These are phyloP conservation scores for Pangasius djambal DNA, from an alignment of 2,797 vertebrate genomes.

Conservation along the genomic window DNA sequence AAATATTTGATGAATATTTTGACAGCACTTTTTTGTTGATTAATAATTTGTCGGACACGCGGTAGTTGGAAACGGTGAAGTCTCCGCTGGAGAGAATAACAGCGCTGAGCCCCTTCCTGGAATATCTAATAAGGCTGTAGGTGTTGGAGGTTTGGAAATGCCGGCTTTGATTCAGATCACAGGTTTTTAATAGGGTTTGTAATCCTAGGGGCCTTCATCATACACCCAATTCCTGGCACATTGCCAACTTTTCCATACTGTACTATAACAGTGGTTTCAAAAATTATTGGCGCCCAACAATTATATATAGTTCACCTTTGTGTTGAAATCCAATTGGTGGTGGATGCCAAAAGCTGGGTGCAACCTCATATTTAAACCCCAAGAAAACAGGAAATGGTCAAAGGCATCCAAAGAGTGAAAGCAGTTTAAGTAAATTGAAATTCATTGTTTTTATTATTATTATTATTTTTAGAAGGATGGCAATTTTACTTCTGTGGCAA, in stretches of 20 bases:
- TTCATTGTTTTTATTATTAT: neutral
- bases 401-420: neutral
- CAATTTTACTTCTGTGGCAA: neutral
- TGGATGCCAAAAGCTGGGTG: neutral
- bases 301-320: neutral
- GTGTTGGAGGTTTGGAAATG: neutral
- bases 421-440: neutral
- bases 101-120: neutral
- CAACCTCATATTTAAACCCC: neutral
- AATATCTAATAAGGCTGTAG: neutral
- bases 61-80: neutral
- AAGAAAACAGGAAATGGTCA: neutral
- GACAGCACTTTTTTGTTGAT: conserved; percentile 30
- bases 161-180: neutral
- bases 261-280: neutral
- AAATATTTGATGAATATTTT: conserved; percentile 38
- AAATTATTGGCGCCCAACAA: neutral
- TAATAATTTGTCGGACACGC: conserved; percentile 35
- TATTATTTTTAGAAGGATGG: neutral
- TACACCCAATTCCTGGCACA: neutral
- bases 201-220: neutral
- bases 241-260: neutral
- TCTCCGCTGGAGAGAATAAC: neutral
- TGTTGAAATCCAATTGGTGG: neutral
- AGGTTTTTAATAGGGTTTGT: neutral